Evolutionary conservation across 2,113 vertebrate genomes (phyloP).

Genomic region (Cercocebus atys): DNA sequence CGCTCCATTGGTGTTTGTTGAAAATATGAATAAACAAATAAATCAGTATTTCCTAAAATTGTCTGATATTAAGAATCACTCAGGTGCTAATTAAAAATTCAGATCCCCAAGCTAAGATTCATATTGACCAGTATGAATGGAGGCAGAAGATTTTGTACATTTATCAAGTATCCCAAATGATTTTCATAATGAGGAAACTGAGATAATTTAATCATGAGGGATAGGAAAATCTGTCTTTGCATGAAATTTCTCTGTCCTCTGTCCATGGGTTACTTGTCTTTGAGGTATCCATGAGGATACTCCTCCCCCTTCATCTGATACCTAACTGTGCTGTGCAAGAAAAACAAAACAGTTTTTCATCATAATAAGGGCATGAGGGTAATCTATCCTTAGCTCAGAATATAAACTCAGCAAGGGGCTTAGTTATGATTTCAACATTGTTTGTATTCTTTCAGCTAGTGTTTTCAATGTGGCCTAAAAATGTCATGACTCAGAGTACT

Average conservation of each 20-base stretch:
- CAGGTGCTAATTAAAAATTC: background rate
- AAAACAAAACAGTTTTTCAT: background rate
- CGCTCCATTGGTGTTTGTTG: background rate
- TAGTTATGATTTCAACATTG: conserved; percentile 59
- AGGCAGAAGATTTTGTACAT: background rate
- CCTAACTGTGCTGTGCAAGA: background rate
- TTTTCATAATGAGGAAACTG: background rate
- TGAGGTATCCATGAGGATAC: background rate
- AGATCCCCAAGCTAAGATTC: background rate
- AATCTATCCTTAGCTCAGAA: conserved; percentile 49
- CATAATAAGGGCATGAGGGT: conserved; percentile 14
- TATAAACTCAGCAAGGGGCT: conserved; percentile 53
- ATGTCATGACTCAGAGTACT: conserved; percentile 67
- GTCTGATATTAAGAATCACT: background rate
- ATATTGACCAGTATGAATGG: background rate
- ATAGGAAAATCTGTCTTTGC: background rate
- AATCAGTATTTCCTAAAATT: background rate
- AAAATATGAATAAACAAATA: background rate
- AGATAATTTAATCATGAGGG: conserved; percentile 13
- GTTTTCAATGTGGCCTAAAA: conserved; percentile 69
- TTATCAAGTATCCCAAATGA: background rate
- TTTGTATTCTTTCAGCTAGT: conserved; percentile 55
- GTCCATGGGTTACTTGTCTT: background rate
- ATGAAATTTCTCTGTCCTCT: background rate
- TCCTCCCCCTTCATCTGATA: background rate